Evolutionary conservation across 2,113 vertebrate genomes (phyloP), one percentile per base, ranked within the genome.

Genomic region (Calonectris borealis): DNA sequence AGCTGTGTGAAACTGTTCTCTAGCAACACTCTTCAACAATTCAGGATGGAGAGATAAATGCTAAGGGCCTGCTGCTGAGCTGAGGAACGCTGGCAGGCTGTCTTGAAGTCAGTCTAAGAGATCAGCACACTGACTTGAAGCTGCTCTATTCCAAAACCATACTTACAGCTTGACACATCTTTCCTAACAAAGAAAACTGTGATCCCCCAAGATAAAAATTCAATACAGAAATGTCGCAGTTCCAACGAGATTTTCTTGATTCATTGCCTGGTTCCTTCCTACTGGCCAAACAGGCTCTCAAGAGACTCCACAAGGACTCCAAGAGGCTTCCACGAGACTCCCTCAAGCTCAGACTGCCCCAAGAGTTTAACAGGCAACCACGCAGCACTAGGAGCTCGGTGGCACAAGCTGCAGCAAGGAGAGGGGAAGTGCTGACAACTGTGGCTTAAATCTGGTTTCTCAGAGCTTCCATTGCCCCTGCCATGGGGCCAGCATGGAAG

Each of bases 381-480:
- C 1, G 0, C 6, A 48, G 9, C 46, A 24, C 26, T 2, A 34
- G 29, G 18, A 86, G 16, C 40, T 27, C 2, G 0, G 26, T 38
- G 52, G 17, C 24, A 70, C 24, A 6, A 4, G 16, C 34, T 62
- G 18, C 2, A 6, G 7, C 44, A 83, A 69, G 42, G 34, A 86
- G 24, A 66, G 25, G 32, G 60, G 11, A 78, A 83, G 4, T 16
- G 11, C 48, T 82, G 55, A 26, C 42, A 62, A 3, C 17, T 38
- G 13, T 57, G 22, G 22, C 10, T 78, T 80, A 36, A 64, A 29
- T 57, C 18, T 62, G 77, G 4, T 75, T 89, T 62, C 42, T 49
- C 61, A 31, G 22, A n/a, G 25, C 5, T 46, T 62, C 55, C 7
- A 1, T 27, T 65, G 10, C 27, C 34, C 31, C n/a, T 91, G 46